Percentiles rank a stretch among this genome's conserved stretches.
phyloP scores from a whole-genome alignment of 2,113 vertebrate species.

The Tichodroma muraria region DNA sequence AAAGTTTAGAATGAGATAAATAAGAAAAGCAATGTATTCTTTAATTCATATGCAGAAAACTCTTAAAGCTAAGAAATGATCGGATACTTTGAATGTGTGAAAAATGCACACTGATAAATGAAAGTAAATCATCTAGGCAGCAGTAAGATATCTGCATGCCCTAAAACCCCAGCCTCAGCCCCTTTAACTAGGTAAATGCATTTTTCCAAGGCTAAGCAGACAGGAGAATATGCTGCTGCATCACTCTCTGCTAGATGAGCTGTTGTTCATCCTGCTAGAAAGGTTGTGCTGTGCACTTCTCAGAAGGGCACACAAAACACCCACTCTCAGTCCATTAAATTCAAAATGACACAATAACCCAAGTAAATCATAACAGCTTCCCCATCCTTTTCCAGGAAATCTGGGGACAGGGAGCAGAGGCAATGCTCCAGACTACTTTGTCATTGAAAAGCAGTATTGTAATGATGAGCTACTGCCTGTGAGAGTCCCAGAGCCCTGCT shows the following conservation, averaged over 20 bases:
- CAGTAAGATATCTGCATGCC: neutral
- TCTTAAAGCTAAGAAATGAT: neutral
- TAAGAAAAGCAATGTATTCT: constrained; percentile 32
- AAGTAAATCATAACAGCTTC: neutral
- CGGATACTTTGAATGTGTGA: neutral
- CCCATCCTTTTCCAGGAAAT: constrained; percentile 5
- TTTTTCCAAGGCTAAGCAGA: neutral
- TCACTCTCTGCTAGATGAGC: neutral
- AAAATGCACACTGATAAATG: neutral
- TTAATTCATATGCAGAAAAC: constrained; percentile 41
- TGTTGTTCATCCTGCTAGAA: neutral
- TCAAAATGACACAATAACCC: neutral
- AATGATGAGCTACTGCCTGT: neutral
- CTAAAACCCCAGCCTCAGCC: neutral
- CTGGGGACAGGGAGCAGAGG: neutral
- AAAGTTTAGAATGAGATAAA: constrained; percentile 39
- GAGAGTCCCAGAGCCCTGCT: neutral
- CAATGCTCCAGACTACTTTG: neutral
- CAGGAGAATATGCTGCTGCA: neutral
- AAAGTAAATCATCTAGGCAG: neutral
- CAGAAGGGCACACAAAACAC: neutral
- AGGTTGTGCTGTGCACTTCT: neutral
- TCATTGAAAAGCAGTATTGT: neutral
- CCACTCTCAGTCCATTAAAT: neutral
- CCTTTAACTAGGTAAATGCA: neutral